These are phyloP conservation scores for Leucania comma DNA, from an alignment of 2,888 invertebrate species.

Conservation along the genomic window DNA sequence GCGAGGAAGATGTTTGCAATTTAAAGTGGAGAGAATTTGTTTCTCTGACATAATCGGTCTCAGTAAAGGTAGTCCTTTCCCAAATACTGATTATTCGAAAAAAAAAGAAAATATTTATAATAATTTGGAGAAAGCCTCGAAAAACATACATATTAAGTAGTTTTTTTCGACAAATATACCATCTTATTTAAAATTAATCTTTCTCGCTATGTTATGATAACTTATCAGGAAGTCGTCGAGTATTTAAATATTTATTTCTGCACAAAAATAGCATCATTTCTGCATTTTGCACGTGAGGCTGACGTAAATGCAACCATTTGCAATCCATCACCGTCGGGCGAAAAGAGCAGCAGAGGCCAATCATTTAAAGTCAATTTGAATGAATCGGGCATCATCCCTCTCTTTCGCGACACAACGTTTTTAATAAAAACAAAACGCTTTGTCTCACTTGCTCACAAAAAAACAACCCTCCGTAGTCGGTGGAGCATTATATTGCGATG, in stretches of 20 bases:
- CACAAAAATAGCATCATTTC: constrained; percentile 1
- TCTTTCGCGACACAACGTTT: constrained; percentile 66
- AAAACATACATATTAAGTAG: neutral
- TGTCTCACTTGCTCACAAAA: constrained; percentile 76
- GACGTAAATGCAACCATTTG: constrained; percentile 82
- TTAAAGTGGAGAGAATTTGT: constrained; percentile 6
- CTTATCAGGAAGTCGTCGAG: neutral
- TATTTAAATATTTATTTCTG: neutral
- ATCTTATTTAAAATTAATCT: neutral
- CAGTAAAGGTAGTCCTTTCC: too few species aligned
- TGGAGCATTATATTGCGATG: constrained; percentile 90
- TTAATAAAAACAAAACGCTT: constrained; percentile 57
- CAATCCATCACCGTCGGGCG: constrained; percentile 87
- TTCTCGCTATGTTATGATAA: neutral
- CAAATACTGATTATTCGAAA: neutral
- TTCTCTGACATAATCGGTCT: too few species aligned
- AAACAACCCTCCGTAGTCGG: constrained; percentile 82
- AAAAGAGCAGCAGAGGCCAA: constrained; percentile 83
- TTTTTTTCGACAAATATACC: neutral
- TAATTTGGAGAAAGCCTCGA: neutral
- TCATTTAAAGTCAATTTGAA: constrained; percentile 90
- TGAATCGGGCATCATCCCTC: constrained; percentile 77
- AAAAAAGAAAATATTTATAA: neutral
- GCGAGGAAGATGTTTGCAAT: constrained; percentile 61
- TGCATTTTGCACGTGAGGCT: constrained; percentile 64